Conservation (phyloP, 2,797 vertebrate genomes). For the Phoeniculus purpureus region DNA sequence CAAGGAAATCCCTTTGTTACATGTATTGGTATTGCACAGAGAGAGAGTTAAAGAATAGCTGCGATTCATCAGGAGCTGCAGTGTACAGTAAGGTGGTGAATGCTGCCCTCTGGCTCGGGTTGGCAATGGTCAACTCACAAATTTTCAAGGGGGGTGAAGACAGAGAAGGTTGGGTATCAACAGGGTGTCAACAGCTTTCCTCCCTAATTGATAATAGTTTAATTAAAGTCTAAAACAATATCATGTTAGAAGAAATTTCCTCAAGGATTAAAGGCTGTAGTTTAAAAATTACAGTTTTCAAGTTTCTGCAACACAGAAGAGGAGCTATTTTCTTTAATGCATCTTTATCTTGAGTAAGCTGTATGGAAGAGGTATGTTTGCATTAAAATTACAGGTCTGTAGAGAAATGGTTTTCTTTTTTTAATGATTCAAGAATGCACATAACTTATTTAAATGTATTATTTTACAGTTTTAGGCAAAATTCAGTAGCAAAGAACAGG, state of each 20-base stretch:
- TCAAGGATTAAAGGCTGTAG: background rate
- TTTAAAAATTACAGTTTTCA: background rate
- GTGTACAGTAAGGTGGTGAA: conserved; percentile 25
- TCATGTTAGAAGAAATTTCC: background rate
- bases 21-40: background rate
- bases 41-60: conserved; percentile 1
- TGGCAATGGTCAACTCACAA: conserved; percentile 47
- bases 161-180: background rate
- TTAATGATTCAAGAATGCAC: background rate
- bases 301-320: background rate
- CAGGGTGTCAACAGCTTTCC: background rate
- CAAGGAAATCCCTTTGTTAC: background rate
- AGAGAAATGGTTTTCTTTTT: background rate
- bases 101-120: conserved; percentile 66
- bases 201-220: background rate
- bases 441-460: background rate
- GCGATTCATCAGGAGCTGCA: background rate
- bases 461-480: conserved; percentile 18
- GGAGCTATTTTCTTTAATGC: background rate
- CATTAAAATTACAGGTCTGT: background rate
- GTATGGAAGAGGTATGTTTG: background rate
- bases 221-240: background rate
- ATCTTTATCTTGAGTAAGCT: background rate
- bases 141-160: background rate
- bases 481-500: conserved; percentile 28